Evolutionary conservation across 2,113 vertebrate genomes (phyloP), one percentile per base, ranked within the genome.

Genomic region (Chloebia gouldiae): DNA sequence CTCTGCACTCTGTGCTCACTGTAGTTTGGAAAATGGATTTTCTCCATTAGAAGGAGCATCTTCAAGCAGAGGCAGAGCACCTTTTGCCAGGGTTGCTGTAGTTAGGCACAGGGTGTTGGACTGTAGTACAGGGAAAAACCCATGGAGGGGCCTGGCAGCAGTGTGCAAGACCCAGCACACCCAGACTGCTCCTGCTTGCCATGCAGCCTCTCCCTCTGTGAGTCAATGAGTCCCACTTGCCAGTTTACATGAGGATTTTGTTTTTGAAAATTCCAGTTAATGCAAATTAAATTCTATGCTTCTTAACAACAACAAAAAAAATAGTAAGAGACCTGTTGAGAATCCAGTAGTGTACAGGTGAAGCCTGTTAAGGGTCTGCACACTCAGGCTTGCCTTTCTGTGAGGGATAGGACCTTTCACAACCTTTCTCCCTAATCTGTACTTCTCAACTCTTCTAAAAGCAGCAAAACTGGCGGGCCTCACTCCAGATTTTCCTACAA

Each of bases 401-500:
- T 75, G 57, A 59, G 7, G 9, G 9, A 21, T n/a, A 28, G 61
- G 21, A 65, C 45, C 35, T 75, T 86, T 61, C 10, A 28, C 8
- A 7, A 20, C 21, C 44, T n/a, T 75, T 73, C 50, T 12, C 42
- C 23, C 9, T 78, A n/a, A 28, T 60, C 42, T 86, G 64, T 80
- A 40, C 50, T 86, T 6, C 15, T 75, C 35, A 61, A 9, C 28
- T 80, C 28, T 64, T 80, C 33, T 44, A 40, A 37, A 83, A 25
- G 22, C 2, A 2, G 16, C 19, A 73, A 11, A 69, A 80, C 19
- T 24, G 2, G 1, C 13, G 9, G 20, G 12, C 37, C 22, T 82
- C 37, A 4, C 13, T 21, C 15, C 0, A 0, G 8, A 1, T 14
- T 3, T 50, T 68, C 53, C 31, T 4, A 3, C 0, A 0, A 4